phyloP scores from a whole-genome alignment of 2,113 vertebrate species.

The Vulpes lagopus region DNA sequence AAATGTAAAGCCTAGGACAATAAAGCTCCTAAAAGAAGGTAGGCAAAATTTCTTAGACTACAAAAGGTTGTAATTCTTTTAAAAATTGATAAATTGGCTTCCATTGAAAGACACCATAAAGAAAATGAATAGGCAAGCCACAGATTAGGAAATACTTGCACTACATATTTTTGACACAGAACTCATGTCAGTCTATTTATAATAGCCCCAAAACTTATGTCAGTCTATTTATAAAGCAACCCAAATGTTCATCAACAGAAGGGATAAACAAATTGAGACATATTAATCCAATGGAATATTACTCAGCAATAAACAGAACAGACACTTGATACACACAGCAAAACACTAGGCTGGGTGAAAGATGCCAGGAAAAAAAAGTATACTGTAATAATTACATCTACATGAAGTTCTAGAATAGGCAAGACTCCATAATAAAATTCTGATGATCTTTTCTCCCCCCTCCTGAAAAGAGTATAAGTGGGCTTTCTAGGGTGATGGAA shows the following conservation, averaged over 20 bases:
- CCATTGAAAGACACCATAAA: conserved; percentile 1
- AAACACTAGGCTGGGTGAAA: background rate
- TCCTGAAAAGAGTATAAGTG: background rate
- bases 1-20: background rate
- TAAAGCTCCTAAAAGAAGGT: background rate
- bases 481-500: background rate
- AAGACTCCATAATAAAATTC: conserved; percentile 36
- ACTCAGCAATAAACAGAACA: background rate
- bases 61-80: background rate
- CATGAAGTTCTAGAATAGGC: background rate
- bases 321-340: background rate
- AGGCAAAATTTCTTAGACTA: background rate
- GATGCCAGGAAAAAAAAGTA: background rate
- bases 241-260: background rate
- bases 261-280: background rate
- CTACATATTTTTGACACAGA: background rate
- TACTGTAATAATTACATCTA: background rate
- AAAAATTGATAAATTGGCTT: background rate
- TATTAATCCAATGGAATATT: background rate
- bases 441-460: background rate
- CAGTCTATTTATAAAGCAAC: background rate
- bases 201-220: background rate
- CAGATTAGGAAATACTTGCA: background rate
- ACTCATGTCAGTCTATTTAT: background rate
- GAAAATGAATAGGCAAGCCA: background rate